Percentiles rank a stretch among this genome's conserved stretches.
Conservation (phyloP, 1,140 invertebrate genomes). For the Amyelois transitella region DNA sequence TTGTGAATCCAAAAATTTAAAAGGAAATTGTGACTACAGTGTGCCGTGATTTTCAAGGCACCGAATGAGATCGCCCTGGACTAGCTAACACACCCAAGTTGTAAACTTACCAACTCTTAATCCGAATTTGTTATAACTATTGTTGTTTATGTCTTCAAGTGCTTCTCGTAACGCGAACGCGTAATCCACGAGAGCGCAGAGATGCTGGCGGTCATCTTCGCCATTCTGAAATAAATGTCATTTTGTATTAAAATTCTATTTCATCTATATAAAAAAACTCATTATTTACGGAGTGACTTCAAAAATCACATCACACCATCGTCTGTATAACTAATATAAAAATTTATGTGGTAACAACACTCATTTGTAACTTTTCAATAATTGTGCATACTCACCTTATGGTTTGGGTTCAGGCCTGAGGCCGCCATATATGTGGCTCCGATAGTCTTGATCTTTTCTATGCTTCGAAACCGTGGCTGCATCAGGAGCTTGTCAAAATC, state of each 20-base stretch:
- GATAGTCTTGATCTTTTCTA: constrained; percentile 99
- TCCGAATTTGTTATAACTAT: constrained; percentile 98
- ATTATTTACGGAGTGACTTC: too few species aligned
- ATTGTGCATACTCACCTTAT: constrained; percentile 78
- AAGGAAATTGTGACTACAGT: background rate
- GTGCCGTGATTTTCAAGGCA: background rate
- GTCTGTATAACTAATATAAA: too few species aligned
- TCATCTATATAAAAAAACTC: background rate
- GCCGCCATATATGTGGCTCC: constrained; percentile 99
- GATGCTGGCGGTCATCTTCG: constrained; percentile 80
- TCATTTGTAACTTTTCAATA: too few species aligned
- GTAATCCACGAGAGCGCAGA: constrained; percentile 94
- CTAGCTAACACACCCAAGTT: background rate
- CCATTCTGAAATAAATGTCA: constrained; percentile 26
- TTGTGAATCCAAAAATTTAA: background rate
- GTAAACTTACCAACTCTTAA: constrained; percentile 85
- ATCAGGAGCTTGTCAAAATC: constrained; percentile 95
- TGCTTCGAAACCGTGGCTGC: constrained; percentile 90
- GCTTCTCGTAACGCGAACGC: constrained; percentile 93
- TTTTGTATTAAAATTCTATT: background rate
- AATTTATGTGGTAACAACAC: too few species aligned
- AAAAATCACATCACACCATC: too few species aligned
- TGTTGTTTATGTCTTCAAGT: constrained; percentile 93
- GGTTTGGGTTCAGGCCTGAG: constrained; percentile 91
- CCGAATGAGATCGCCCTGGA: background rate